Conservation (phyloP, 2,888 invertebrate species). For the Chloroclystis v-ata region DNA sequence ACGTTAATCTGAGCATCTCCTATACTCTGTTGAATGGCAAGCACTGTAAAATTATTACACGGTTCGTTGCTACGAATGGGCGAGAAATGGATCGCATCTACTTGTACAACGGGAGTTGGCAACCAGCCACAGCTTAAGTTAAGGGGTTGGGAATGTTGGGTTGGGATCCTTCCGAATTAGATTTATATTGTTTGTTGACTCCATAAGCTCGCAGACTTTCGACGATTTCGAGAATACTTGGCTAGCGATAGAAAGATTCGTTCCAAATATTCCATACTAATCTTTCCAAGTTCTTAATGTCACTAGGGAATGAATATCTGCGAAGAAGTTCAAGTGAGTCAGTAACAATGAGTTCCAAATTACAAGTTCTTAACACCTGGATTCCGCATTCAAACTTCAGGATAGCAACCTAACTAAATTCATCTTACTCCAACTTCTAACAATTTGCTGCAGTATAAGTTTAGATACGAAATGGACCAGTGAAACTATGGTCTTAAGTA, state of each 20-base stretch:
- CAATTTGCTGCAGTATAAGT: constrained; percentile 12
- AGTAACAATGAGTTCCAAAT: not conserved
- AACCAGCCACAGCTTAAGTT: constrained; percentile 30
- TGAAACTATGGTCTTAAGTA: constrained; percentile 9
- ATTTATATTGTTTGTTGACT: constrained; percentile 17
- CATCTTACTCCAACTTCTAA: constrained; percentile 9
- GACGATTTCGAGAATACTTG: no score
- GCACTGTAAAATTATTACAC: constrained; percentile 37
- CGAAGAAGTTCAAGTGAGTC: not conserved
- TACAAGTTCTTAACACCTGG: not conserved
- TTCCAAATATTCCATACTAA: no score
- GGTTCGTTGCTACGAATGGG: constrained; percentile 36
- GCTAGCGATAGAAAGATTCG: no score
- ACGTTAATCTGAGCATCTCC: not conserved
- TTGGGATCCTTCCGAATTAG: constrained; percentile 21
- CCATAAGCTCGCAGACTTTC: not conserved
- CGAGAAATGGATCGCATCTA: constrained; percentile 41
- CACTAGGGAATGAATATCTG: not conserved
- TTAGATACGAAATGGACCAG: constrained; percentile 1
- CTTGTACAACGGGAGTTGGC: constrained; percentile 55
- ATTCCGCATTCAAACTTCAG: constrained; percentile 7
- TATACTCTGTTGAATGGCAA: constrained; percentile 21
- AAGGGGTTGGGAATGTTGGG: no score
- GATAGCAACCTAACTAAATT: constrained; percentile 11
- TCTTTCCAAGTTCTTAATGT: no score